Conservation (phyloP, 2,888 invertebrate species). For the Tachina lurida region DNA sequence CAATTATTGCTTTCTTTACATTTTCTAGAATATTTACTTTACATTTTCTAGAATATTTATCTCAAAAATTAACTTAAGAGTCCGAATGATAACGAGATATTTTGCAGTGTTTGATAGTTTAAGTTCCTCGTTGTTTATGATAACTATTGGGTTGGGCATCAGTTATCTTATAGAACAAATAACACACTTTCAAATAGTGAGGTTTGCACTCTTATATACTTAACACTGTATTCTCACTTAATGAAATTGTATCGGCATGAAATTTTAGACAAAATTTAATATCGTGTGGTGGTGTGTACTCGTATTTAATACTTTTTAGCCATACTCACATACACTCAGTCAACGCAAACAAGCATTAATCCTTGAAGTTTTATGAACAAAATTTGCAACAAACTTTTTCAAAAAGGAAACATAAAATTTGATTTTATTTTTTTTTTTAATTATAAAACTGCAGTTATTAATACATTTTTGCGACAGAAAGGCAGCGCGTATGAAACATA, state of each 20-base stretch:
- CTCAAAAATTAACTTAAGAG: no score
- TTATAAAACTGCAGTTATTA: constrained; percentile 10
- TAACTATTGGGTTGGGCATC: no score
- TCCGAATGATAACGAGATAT: no score
- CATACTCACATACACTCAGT: not conserved
- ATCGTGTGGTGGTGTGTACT: not conserved
- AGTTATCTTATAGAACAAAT: no score
- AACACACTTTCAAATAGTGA: no score
- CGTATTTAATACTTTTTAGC: not conserved
- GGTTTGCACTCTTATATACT: no score
- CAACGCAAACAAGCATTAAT: not conserved
- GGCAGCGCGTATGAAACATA: not conserved
- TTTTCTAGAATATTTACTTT: no score
- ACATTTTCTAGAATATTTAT: no score
- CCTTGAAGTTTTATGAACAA: not conserved
- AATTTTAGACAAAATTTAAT: no score
- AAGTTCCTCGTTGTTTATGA: no score
- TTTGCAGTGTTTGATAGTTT: no score
- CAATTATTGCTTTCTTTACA: no score
- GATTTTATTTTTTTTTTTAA: not conserved
- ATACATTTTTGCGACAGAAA: not conserved
- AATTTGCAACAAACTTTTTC: constrained; percentile 1
- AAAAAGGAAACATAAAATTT: not conserved
- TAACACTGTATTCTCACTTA: not conserved
- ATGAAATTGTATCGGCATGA: not conserved